Conservation (phyloP, 2,113 vertebrate genomes). For the Morone saxatilis region DNA sequence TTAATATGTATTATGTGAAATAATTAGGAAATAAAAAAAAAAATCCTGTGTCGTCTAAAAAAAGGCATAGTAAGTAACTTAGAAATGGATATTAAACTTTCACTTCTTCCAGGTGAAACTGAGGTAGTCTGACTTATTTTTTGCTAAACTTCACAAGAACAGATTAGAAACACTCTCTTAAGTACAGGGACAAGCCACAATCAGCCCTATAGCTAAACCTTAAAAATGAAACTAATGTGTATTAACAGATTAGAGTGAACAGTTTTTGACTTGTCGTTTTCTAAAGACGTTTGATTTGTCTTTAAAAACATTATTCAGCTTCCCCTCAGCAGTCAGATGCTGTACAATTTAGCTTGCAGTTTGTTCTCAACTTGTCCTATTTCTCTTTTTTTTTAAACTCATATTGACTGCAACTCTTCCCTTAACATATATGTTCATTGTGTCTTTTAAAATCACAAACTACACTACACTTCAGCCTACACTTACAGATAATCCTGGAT, state of each 20-base stretch:
- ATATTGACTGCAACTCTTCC: constrained; percentile 10
- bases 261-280: background rate
- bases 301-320: constrained; percentile 13
- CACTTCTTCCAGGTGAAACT: constrained; percentile 7
- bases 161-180: background rate
- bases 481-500: constrained; percentile 51
- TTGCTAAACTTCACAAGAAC: background rate
- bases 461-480: constrained; percentile 20
- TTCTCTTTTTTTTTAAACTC: background rate
- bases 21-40: constrained; percentile 60
- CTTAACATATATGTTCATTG: constrained; percentile 1
- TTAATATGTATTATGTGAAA: constrained; percentile 65
- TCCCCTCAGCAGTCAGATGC: background rate
- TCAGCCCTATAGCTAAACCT: background rate
- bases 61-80: constrained; percentile 30
- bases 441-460: constrained; percentile 8
- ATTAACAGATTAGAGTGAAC: background rate
- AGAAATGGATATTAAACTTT: constrained; percentile 23
- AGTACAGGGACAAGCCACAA: background rate
- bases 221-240: background rate
- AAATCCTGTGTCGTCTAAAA: constrained; percentile 28
- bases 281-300: background rate
- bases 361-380: background rate
- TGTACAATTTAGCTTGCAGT: background rate
- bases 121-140: background rate